Conservation (phyloP, 2,113 vertebrate species). For the Anser cygnoides region DNA sequence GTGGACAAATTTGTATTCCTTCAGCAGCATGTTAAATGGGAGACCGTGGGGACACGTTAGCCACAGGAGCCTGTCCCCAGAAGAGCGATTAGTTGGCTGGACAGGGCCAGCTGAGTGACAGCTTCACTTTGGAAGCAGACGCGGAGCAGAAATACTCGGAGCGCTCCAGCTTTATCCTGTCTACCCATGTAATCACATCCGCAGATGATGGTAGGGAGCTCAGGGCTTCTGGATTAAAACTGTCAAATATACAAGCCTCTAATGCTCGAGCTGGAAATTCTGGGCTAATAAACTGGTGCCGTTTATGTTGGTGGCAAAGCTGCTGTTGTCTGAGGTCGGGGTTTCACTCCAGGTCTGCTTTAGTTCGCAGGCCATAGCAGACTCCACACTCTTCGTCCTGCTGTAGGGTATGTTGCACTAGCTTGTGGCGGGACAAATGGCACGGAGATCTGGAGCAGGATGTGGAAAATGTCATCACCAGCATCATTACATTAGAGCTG, state of each 20-base stretch:
- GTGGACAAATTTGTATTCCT: conserved; percentile 24
- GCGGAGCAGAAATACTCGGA: not conserved
- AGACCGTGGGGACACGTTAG: not conserved
- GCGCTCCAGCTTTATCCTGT: conserved; percentile 27
- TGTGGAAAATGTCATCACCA: conserved; percentile 56
- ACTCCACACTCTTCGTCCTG: not conserved
- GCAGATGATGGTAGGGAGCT: not conserved
- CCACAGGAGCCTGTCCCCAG: not conserved
- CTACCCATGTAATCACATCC: conserved; percentile 7
- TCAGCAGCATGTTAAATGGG: conserved; percentile 28
- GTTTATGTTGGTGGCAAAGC: conserved; percentile 21
- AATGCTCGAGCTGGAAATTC: conserved; percentile 24
- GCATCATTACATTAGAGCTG: conserved; percentile 15
- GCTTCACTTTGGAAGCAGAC: conserved; percentile 15
- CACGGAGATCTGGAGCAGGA: conserved; percentile 38
- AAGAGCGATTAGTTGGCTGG: conserved; percentile 11
- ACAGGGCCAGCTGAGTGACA: not conserved
- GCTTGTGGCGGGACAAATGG: conserved; percentile 33
- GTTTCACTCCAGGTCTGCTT: conserved; percentile 44
- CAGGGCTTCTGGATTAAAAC: conserved; percentile 36
- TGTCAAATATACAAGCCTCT: conserved; percentile 40
- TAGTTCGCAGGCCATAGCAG: conserved; percentile 50
- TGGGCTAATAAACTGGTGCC: not conserved
- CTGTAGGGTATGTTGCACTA: not conserved
- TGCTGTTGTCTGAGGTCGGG: conserved; percentile 42